Evolutionary conservation across 2,113 vertebrate genomes (phyloP).

Genomic region (Oryzias curvinotus): DNA sequence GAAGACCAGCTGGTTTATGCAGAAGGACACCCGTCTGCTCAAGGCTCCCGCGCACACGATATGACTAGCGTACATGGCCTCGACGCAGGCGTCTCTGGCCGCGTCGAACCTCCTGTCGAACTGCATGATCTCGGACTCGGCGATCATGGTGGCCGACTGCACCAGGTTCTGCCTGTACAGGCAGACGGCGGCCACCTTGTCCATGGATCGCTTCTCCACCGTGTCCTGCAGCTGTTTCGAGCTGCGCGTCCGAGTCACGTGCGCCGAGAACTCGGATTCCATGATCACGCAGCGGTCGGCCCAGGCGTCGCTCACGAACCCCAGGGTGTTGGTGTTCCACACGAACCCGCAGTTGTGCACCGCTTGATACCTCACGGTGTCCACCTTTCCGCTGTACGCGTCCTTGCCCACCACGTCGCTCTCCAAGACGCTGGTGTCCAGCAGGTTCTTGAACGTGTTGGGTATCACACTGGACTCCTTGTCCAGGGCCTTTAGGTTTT

Average conservation of each 20-base stretch:
- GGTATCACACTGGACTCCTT: conserved; percentile 19
- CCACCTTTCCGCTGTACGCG: neutral
- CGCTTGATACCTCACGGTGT: neutral
- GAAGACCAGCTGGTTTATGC: neutral
- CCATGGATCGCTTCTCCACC: neutral
- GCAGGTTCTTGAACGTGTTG: conserved; percentile 24
- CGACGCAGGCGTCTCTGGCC: neutral
- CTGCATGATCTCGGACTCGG: neutral
- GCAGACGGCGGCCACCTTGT: fast-evolving
- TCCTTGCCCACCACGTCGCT: conserved; percentile 21
- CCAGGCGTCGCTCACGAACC: conserved; percentile 19
- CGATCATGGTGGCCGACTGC: neutral
- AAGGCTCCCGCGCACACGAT: neutral
- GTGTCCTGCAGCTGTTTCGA: neutral
- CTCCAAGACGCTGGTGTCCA: conserved; percentile 23
- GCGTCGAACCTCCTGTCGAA: neutral
- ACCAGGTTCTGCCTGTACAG: neutral
- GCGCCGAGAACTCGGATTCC: neutral
- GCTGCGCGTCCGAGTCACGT: neutral
- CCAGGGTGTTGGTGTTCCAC: conserved; percentile 27
- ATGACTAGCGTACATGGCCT: neutral
- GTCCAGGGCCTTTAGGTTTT: neutral
- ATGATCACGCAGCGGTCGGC: conserved; percentile 24
- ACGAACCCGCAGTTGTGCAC: conserved; percentile 29
- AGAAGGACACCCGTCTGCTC: neutral